A percentile compares a stretch with the other conserved stretches of the same genome.
phyloP scores from a whole-genome alignment of 2,113 vertebrate species.

The Orcinus orca region DNA sequence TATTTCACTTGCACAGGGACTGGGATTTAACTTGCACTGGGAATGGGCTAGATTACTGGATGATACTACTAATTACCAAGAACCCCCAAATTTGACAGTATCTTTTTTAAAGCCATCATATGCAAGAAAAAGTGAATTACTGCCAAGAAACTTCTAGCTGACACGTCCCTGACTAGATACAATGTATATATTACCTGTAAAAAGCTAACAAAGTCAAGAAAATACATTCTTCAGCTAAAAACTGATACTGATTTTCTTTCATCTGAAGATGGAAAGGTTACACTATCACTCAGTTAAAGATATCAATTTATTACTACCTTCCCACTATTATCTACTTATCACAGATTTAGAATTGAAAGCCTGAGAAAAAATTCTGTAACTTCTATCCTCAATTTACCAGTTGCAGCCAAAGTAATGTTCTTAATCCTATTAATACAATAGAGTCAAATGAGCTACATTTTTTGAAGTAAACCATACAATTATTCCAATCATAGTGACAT shows the following conservation, averaged over 20 bases:
- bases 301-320: constrained; percentile 37
- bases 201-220: not conserved
- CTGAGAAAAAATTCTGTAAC: not conserved
- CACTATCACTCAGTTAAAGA: not conserved
- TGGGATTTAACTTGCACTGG: not conserved
- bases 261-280: not conserved
- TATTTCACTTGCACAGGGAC: not conserved
- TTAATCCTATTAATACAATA: constrained; percentile 1
- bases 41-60: not conserved
- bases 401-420: not conserved
- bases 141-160: not conserved
- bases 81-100: not conserved
- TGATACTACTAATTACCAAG: not conserved
- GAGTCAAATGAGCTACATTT: not conserved
- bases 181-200: not conserved
- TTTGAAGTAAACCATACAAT: not conserved
- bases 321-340: not conserved
- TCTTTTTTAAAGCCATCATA: constrained; percentile 2
- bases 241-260: not conserved
- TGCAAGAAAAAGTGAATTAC: not conserved
- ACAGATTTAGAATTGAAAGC: constrained; percentile 50
- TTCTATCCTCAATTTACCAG: constrained; percentile 8
- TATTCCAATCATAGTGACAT: not conserved
- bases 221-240: constrained; percentile 5
- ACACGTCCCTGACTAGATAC: not conserved